Evolutionary conservation across 2,888 invertebrate species (phyloP).

Genomic region (Caprella mutica): DNA sequence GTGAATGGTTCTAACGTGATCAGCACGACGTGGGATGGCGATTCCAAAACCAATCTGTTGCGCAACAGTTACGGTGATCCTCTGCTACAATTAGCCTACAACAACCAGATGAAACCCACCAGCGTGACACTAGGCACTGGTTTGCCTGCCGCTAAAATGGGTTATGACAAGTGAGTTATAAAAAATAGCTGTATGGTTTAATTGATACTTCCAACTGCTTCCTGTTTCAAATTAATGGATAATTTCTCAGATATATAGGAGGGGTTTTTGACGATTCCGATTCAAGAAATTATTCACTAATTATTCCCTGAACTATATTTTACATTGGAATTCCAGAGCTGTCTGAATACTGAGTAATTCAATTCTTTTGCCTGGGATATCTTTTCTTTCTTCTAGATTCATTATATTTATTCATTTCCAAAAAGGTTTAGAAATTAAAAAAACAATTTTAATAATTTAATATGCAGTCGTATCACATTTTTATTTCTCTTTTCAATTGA

Average conservation of each 20-base stretch:
- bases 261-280: no score
- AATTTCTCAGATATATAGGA: background rate
- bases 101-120: conserved; percentile 74
- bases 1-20: conserved; percentile 81
- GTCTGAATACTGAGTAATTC: no score
- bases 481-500: no score
- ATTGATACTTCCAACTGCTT: background rate
- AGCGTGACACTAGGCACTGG: conserved; percentile 56
- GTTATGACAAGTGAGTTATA: conserved; percentile 55
- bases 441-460: no score
- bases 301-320: no score
- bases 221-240: background rate
- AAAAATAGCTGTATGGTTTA: background rate
- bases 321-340: no score
- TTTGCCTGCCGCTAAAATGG: conserved; percentile 69
- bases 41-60: conserved; percentile 76
- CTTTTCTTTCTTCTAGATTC: no score
- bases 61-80: conserved; percentile 67
- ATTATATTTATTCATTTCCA: no score
- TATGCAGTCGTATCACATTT: no score
- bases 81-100: conserved; percentile 73
- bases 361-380: no score
- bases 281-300: no score
- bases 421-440: no score
- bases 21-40: conserved; percentile 84